These are phyloP conservation scores for Diacarnus erythraeanus DNA, from an alignment of 37 sponge, comb jelly and placozoan genomes.

Conservation along the genomic window DNA sequence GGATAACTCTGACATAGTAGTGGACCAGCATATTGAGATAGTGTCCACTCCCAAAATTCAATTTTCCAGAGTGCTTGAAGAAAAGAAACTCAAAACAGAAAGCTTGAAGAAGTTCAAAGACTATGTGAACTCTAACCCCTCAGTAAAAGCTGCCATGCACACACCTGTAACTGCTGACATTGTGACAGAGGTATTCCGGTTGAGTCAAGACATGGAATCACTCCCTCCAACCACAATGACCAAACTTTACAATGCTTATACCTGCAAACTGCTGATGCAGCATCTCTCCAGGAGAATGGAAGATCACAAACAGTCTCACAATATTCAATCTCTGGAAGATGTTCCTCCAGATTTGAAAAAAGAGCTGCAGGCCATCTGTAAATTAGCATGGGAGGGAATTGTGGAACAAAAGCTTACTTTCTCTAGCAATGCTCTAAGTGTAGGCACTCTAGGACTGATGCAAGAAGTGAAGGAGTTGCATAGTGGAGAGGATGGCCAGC, in stretches of 20 bases:
- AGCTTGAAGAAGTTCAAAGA: neutral
- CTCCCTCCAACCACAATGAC: neutral
- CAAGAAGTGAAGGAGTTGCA: neutral
- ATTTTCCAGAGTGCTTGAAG: neutral
- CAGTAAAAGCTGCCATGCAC: neutral
- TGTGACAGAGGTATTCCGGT: neutral
- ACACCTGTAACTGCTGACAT: neutral
- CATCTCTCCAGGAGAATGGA: neutral
- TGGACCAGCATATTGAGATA: neutral
- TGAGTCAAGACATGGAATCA: neutral
- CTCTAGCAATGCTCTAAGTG: neutral
- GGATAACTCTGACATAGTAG: neutral
- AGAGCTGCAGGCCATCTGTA: neutral
- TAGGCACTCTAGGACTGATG: neutral
- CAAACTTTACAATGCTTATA: neutral
- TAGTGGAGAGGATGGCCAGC: neutral
- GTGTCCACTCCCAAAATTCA: neutral
- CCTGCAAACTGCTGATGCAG: neutral
- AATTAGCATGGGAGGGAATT: neutral
- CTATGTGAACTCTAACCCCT: neutral
- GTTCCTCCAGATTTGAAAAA: neutral
- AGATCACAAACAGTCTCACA: neutral
- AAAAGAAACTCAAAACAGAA: neutral
- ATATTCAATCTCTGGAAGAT: neutral
- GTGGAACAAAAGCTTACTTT: neutral